phyloP scores from a whole-genome alignment of 2,113 vertebrate genomes.

The Tachycineta bicolor region DNA sequence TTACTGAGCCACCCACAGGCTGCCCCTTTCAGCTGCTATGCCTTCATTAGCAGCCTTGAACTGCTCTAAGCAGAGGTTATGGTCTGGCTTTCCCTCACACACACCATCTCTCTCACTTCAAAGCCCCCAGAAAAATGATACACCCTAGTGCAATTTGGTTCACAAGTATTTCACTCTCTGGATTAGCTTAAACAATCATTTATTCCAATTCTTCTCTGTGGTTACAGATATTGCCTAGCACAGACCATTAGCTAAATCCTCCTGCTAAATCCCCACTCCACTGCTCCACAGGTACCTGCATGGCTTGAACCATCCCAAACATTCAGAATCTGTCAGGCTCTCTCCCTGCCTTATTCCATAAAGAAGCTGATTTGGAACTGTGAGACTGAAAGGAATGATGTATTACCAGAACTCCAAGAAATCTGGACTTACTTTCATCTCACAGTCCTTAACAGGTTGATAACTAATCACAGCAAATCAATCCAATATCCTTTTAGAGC shows the following conservation, averaged over 20 bases:
- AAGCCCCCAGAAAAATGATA: neutral
- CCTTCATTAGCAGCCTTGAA: neutral
- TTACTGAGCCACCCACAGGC: constrained; percentile 11
- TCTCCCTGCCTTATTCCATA: neutral
- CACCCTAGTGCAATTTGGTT: neutral
- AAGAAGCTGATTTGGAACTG: neutral
- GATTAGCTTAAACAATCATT: neutral
- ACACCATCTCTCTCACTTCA: neutral
- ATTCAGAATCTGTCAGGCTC: neutral
- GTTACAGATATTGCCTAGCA: neutral
- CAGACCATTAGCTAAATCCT: neutral
- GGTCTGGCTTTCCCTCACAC: neutral
- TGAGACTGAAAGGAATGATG: neutral
- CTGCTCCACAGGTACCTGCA: neutral
- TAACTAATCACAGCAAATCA: neutral
- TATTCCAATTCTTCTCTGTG: neutral
- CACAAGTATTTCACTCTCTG: neutral
- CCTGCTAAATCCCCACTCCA: neutral
- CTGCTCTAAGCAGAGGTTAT: neutral
- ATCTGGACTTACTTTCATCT: neutral
- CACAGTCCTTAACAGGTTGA: neutral
- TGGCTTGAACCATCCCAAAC: neutral
- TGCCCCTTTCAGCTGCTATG: neutral
- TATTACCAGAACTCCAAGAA: neutral
- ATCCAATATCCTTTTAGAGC: neutral